These are phyloP conservation scores for Lophotriccus pileatus DNA, from an alignment of 2,797 vertebrate species.

Conservation along the genomic window DNA sequence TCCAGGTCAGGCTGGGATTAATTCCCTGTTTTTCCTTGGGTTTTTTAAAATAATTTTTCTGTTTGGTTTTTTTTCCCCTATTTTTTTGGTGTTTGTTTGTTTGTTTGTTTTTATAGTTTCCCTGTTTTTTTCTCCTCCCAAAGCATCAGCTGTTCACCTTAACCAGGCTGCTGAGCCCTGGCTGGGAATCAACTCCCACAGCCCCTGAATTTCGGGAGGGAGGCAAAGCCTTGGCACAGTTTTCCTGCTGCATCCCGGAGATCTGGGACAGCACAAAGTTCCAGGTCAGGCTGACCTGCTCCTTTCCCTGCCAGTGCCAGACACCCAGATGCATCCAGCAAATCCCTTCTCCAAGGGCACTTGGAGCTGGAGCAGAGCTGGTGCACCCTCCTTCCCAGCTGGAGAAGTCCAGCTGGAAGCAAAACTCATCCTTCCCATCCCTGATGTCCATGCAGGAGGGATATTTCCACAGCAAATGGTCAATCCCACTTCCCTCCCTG, in stretches of 20 bases:
- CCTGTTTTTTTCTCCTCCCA: background rate
- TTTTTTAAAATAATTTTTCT: accelerated
- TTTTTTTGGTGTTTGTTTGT: too few relatives aligned
- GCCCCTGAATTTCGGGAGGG: background rate
- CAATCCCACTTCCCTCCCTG: background rate
- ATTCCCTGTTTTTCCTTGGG: background rate
- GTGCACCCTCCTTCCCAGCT: too few relatives aligned
- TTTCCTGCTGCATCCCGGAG: background rate
- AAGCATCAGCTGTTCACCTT: background rate
- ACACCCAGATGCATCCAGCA: background rate
- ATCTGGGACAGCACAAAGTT: background rate
- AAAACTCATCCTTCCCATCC: background rate
- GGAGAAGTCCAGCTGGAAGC: background rate
- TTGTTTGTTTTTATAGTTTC: accelerated
- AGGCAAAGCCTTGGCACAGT: background rate
- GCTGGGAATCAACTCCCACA: background rate
- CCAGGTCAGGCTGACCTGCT: background rate
- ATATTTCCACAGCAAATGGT: background rate
- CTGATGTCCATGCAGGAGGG: background rate
- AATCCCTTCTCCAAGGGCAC: background rate
- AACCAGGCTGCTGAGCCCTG: background rate
- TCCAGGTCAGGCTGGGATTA: background rate
- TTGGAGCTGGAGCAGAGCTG: background rate
- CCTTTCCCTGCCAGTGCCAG: background rate
- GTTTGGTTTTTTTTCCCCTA: too few relatives aligned